phyloP scores from a whole-genome alignment of 2,888 invertebrate species.

The Zelleria hepariella region DNA sequence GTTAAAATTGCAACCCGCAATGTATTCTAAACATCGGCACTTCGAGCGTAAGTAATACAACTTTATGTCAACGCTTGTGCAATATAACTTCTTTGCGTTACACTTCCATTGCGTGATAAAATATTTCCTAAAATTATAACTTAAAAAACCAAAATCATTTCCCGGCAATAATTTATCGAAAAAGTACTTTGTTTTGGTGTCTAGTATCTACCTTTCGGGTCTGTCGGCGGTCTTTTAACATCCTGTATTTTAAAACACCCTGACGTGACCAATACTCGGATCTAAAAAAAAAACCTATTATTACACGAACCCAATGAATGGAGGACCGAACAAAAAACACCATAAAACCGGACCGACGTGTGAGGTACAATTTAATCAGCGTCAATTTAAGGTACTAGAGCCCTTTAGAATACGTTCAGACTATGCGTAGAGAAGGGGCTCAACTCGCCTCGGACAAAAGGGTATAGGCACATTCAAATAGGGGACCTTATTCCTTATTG shows the following conservation, averaged over 20 bases:
- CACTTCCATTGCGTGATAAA: no score
- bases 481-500: background rate
- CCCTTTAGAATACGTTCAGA: background rate
- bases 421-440: background rate
- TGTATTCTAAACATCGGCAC: no score
- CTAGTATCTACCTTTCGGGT: no score
- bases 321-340: background rate
- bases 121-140: no score
- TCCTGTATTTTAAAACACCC: background rate
- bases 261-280: background rate
- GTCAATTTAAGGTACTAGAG: background rate
- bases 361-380: background rate
- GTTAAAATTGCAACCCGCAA: no score
- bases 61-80: no score
- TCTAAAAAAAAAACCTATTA: background rate
- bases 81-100: no score
- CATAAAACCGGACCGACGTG: background rate
- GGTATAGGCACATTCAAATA: background rate
- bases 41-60: no score
- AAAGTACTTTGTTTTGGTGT: no score
- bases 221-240: no score
- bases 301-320: background rate
- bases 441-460: slow-evolving; percentile 1
- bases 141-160: no score
- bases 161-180: no score